A percentile compares a stretch with the other conserved stretches of the same genome.
These are phyloP conservation scores for Chrysodeixis includens DNA, from an alignment of 2,888 invertebrate genomes.

Conservation along the genomic window DNA sequence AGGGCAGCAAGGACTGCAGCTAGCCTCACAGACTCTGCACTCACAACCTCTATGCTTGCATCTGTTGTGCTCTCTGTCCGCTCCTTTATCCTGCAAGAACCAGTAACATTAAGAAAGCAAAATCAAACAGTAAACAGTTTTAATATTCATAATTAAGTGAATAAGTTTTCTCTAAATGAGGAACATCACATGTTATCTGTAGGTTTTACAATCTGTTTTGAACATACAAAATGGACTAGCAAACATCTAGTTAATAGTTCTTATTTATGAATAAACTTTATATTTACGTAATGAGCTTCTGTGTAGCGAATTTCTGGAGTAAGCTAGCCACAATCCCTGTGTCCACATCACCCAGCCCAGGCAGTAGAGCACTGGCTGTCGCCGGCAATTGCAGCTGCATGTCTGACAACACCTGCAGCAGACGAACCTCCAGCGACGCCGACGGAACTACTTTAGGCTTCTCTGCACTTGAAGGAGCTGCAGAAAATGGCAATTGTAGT, in stretches of 20 bases:
- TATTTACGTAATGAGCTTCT: slow-evolving; percentile 85
- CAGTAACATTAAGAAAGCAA: neutral
- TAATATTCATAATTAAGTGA: neutral
- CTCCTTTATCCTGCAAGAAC: slow-evolving; percentile 73
- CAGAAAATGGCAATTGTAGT: slow-evolving; percentile 16
- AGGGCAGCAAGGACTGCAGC: slow-evolving; percentile 81
- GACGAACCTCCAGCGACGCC: slow-evolving; percentile 80
- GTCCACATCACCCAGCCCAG: slow-evolving; percentile 83
- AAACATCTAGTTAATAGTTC: too few relatives aligned
- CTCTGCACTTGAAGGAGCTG: slow-evolving; percentile 60
- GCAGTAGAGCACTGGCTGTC: slow-evolving; percentile 80
- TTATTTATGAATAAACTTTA: too few relatives aligned
- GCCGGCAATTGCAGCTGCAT: slow-evolving; percentile 85
- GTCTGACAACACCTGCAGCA: slow-evolving; percentile 84
- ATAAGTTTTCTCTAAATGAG: too few relatives aligned
- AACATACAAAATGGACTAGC: too few relatives aligned
- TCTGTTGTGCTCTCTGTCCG: slow-evolving; percentile 79
- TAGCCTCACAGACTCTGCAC: slow-evolving; percentile 81
- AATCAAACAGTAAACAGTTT: neutral
- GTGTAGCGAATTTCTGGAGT: slow-evolving; percentile 85
- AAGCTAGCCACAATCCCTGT: slow-evolving; percentile 82
- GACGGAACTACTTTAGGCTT: slow-evolving; percentile 75
- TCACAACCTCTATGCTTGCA: slow-evolving; percentile 79
- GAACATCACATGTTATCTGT: too few relatives aligned
- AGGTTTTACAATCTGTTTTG: too few relatives aligned